A percentile compares a stretch with the other conserved stretches of the same genome.
These are phyloP conservation scores for Heliconius ethilla DNA, from an alignment of 2,888 invertebrate species.

Conservation along the genomic window DNA sequence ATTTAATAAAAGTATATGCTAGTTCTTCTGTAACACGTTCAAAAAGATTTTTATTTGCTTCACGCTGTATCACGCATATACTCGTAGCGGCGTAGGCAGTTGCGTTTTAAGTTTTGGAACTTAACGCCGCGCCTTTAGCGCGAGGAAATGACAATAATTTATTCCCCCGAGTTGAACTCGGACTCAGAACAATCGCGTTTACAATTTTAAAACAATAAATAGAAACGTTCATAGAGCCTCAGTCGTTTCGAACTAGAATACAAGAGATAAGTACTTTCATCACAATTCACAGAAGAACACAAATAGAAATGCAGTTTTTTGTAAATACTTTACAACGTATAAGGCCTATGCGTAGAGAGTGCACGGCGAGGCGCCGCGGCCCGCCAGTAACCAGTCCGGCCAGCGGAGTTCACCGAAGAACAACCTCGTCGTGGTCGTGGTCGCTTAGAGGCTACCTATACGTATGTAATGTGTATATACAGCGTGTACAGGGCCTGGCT, in stretches of 20 bases:
- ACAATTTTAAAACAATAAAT: neutral
- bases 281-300: constrained; percentile 26
- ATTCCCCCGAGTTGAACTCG: too few species aligned
- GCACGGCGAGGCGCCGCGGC: constrained; percentile 13
- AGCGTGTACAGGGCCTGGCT: too few species aligned
- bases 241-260: neutral
- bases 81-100: too few species aligned
- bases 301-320: constrained; percentile 27
- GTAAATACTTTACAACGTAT: constrained; percentile 17
- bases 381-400: constrained; percentile 4
- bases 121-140: too few species aligned
- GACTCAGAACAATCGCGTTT: too few species aligned
- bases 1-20: too few species aligned
- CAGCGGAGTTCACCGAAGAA: neutral
- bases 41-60: too few species aligned
- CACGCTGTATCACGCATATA: too few species aligned
- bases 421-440: neutral
- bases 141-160: too few species aligned
- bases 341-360: neutral
- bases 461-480: too few species aligned
- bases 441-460: neutral
- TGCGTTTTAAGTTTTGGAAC: too few species aligned
- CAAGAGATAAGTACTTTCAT: constrained; percentile 24
- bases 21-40: too few species aligned
- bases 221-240: neutral